A percentile compares a stretch with the other conserved stretches of the same genome.
These are phyloP conservation scores for Catocala fraxini DNA, from an alignment of 2,888 invertebrate genomes.

Conservation along the genomic window DNA sequence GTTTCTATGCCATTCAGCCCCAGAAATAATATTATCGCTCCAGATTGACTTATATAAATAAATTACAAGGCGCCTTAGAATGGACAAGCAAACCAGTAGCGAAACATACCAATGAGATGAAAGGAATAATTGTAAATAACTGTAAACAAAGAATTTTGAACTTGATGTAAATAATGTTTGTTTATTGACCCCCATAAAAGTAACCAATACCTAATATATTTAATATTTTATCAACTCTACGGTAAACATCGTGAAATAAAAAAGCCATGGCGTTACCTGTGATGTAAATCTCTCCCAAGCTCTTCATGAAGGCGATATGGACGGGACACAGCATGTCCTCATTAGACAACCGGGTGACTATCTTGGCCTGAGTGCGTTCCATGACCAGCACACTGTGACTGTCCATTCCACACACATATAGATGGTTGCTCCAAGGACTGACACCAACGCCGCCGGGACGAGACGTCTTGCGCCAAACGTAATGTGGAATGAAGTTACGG, in stretches of 20 bases:
- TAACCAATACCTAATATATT: too few relatives aligned
- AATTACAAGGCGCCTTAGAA: too few relatives aligned
- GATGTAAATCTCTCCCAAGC: constrained; percentile 87
- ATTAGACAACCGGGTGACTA: constrained; percentile 83
- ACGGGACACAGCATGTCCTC: constrained; percentile 89
- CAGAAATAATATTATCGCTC: too few relatives aligned
- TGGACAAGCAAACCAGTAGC: too few relatives aligned
- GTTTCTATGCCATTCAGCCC: too few relatives aligned
- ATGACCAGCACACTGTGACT: constrained; percentile 88
- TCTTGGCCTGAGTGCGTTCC: constrained; percentile 81
- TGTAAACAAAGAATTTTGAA: too few relatives aligned
- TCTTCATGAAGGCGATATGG: constrained; percentile 88
- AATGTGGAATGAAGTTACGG: constrained; percentile 84
- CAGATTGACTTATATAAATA: too few relatives aligned
- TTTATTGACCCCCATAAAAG: too few relatives aligned
- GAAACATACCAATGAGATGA: too few relatives aligned
- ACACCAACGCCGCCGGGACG: constrained; percentile 91
- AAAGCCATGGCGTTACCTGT: constrained; percentile 74
- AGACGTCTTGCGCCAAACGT: constrained; percentile 86
- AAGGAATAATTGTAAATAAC: too few relatives aligned
- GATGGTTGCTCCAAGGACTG: constrained; percentile 88
- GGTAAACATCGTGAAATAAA: background rate
- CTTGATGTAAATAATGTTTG: too few relatives aligned
- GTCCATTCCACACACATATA: constrained; percentile 90
- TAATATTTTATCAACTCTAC: background rate